phyloP scores from a whole-genome alignment of 2,797 vertebrate species.

The Pipistrellus kuhlii region DNA sequence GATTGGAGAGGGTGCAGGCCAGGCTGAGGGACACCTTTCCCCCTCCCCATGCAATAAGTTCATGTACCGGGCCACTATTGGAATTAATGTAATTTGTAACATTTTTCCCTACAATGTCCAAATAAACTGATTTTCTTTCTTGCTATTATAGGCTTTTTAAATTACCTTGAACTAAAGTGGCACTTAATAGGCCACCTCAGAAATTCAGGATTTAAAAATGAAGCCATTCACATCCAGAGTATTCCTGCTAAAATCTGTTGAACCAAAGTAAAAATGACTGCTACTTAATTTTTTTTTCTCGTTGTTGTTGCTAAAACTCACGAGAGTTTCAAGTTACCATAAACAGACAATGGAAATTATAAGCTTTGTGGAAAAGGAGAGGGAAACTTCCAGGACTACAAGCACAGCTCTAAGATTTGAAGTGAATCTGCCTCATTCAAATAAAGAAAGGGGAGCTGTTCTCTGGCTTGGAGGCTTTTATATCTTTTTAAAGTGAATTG shows the following conservation, averaged over 20 bases:
- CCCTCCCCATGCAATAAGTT: too few species aligned
- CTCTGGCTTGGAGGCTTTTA: background rate
- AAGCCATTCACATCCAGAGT: constrained; percentile 80
- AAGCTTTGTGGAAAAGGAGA: constrained; percentile 3
- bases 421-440: background rate
- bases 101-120: constrained; percentile 55
- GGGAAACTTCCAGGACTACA: background rate
- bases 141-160: constrained; percentile 75
- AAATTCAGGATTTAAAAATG: constrained; percentile 79
- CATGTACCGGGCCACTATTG: background rate
- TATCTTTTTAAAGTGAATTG: constrained; percentile 60
- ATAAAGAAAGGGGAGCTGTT: constrained; percentile 33
- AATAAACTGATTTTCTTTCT: constrained; percentile 70
- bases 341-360: background rate
- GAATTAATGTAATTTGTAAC: constrained; percentile 49
- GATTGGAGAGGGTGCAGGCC: too few species aligned
- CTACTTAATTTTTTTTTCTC: constrained; percentile 66
- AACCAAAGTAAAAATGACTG: constrained; percentile 80
- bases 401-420: background rate
- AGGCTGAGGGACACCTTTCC: too few species aligned
- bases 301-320: constrained; percentile 45
- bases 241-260: constrained; percentile 81
- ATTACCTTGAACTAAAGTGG: constrained; percentile 77
- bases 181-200: constrained; percentile 78
- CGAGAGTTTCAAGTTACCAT: constrained; percentile 17